Conservation (phyloP, 2,113 vertebrate genomes). For the Candoia aspera region DNA sequence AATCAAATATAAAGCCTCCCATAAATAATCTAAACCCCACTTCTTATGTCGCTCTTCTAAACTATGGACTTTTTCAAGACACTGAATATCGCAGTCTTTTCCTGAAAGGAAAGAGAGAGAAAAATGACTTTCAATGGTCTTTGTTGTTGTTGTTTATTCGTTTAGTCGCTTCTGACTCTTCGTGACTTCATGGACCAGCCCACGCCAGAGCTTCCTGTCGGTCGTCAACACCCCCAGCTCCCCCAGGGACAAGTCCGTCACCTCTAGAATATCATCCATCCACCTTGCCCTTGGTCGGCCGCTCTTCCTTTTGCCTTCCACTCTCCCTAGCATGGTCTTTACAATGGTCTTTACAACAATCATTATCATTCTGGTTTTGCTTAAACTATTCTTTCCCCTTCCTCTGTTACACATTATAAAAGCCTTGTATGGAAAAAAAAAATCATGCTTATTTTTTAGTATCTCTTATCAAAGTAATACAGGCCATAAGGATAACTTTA, state of each 20-base stretch:
- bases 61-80: conserved; percentile 60
- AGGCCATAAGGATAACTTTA: not conserved
- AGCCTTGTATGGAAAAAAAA: not conserved
- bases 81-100: conserved; percentile 62
- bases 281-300: too few species aligned
- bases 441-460: not conserved
- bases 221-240: too few species aligned
- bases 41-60: conserved; percentile 60
- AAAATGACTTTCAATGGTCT: conserved; percentile 21
- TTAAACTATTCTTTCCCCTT: not conserved
- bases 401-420: not conserved
- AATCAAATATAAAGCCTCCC: conserved; percentile 69
- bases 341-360: not conserved
- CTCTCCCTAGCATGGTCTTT: too few species aligned
- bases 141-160: too few species aligned
- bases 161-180: too few species aligned
- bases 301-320: too few species aligned
- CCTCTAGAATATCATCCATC: too few species aligned
- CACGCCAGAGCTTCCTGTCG: too few species aligned
- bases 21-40: conserved; percentile 73
- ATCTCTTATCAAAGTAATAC: not conserved
- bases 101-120: conserved; percentile 64
- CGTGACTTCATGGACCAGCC: too few species aligned
- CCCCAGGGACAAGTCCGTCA: too few species aligned
- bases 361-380: not conserved